Evolutionary conservation across 2,797 vertebrate species (phyloP).

Genomic region (Myioborus miniatus): DNA sequence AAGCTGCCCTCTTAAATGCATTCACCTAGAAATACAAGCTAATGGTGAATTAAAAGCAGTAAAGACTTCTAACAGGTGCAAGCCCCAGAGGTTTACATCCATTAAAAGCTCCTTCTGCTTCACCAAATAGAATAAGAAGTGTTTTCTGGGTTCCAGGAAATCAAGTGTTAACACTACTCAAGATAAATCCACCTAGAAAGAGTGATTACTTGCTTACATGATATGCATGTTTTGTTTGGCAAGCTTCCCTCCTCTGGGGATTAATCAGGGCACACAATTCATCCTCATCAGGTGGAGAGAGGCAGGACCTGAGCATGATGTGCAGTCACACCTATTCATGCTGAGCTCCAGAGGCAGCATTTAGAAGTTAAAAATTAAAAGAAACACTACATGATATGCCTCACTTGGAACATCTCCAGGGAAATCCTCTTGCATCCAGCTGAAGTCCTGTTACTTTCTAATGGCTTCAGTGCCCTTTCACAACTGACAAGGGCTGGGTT

Average conservation of each 20-base stretch:
- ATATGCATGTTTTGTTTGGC: neutral
- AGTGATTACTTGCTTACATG: neutral
- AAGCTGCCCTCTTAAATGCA: neutral
- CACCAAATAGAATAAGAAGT: neutral
- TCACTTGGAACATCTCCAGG: neutral
- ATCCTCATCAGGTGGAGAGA: neutral
- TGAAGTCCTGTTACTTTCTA: neutral
- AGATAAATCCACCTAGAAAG: neutral
- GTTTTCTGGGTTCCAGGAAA: neutral
- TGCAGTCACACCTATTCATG: neutral
- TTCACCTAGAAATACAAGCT: neutral
- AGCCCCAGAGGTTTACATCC: neutral
- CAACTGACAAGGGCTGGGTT: neutral
- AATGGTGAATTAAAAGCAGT: constrained; percentile 10
- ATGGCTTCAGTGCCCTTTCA: neutral
- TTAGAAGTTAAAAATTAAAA: neutral
- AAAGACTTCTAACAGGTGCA: neutral
- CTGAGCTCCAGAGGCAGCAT: neutral
- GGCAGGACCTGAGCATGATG: neutral
- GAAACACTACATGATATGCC: rapidly evolving
- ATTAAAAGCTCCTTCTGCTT: constrained; percentile 2
- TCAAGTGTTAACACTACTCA: neutral
- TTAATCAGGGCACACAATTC: neutral
- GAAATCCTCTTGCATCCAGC: neutral
- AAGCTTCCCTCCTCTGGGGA: neutral